phyloP scores from a whole-genome alignment of 2,113 vertebrate genomes.

The Chunga burmeisteri region DNA sequence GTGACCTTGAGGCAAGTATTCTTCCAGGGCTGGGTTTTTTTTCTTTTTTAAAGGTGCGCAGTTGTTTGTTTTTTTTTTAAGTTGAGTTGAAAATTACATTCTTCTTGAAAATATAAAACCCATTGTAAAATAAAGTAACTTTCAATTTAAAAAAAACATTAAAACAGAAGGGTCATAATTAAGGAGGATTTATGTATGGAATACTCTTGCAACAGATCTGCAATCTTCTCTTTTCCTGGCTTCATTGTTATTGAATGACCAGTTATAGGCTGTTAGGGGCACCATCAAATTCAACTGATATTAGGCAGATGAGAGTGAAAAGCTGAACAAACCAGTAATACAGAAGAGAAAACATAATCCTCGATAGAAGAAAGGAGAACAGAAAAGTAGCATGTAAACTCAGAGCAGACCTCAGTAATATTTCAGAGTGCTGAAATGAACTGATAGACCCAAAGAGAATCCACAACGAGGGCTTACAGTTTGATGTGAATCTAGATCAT shows the following conservation, averaged over 20 bases:
- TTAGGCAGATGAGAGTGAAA: not conserved
- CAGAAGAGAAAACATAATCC: not conserved
- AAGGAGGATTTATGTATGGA: not conserved
- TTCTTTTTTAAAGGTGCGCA: not conserved
- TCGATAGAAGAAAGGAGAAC: not conserved
- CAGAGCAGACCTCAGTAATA: not conserved
- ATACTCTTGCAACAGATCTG: not conserved
- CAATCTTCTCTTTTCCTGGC: not conserved
- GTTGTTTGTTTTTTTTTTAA: not conserved
- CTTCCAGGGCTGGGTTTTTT: not conserved
- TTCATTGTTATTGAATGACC: not conserved
- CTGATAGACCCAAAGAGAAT: not conserved
- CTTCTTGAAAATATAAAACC: not conserved
- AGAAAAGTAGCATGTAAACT: not conserved
- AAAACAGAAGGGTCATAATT: not conserved
- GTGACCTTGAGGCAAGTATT: not conserved
- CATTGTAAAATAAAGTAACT: not conserved
- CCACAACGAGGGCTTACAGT: not conserved
- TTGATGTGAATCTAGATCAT: not conserved
- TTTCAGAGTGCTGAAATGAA: not conserved
- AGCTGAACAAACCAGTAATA: not conserved
- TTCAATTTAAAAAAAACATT: not conserved
- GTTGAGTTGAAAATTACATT: not conserved
- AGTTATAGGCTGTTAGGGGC: not conserved
- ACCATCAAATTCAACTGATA: not conserved